These are phyloP conservation scores for Passerculus sandwichensis DNA, from an alignment of 2,797 vertebrate genomes.

Conservation along the genomic window DNA sequence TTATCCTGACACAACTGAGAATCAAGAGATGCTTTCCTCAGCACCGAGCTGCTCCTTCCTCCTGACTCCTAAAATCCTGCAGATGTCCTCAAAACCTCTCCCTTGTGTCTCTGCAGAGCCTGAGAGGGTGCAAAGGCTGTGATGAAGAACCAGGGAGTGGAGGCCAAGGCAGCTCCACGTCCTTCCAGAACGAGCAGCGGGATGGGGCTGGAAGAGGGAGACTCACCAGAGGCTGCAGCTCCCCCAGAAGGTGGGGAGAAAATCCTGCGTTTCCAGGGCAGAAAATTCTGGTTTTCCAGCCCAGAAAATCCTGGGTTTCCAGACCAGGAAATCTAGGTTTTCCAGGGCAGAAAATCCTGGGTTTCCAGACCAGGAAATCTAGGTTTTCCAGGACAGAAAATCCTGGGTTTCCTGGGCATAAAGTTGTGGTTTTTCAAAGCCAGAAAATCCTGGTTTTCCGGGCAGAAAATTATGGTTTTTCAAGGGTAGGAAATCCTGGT, in stretches of 20 bases:
- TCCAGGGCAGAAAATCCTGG: not conserved
- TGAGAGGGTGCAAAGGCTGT: not conserved
- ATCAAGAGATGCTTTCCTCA: accelerated
- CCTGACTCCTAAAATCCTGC: not conserved
- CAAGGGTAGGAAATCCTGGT: no score
- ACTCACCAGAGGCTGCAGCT: not conserved
- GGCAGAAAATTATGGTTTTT: no score
- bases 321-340: not conserved
- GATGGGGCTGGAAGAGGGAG: conserved; percentile 33
- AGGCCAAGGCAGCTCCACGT: conserved; percentile 59
- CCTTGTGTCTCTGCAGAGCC: conserved; percentile 27
- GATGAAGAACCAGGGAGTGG: conserved; percentile 83
- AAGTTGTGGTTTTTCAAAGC: no score
- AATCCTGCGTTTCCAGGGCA: not conserved
- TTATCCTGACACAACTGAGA: not conserved
- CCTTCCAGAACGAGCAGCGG: conserved; percentile 26
- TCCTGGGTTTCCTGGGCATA: no score
- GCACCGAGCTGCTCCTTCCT: not conserved
- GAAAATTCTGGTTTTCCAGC: no score
- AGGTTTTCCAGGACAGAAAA: not conserved
- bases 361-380: not conserved
- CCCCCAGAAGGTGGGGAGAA: conserved; percentile 26
- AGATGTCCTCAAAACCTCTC: not conserved
- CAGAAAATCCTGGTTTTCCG: no score
- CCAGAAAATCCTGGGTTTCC: not conserved